Evolutionary conservation across 2,888 invertebrate species (phyloP).

Genomic region (Chymomyza procnemis): DNA sequence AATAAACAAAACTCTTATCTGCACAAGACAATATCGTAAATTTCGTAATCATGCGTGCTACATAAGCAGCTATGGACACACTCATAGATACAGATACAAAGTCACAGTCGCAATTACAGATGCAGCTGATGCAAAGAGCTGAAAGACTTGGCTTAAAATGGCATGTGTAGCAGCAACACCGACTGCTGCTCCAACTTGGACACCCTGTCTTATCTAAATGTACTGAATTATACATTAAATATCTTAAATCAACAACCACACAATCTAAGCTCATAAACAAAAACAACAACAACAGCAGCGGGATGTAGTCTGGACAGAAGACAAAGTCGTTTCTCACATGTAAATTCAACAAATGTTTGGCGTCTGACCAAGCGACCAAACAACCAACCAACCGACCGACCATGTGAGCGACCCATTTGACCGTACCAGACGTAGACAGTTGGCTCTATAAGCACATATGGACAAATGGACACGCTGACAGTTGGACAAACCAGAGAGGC

Average conservation of each 20-base stretch:
- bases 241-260: slow-evolving; percentile 40
- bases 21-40: slow-evolving; percentile 40
- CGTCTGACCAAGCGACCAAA: slow-evolving; percentile 8
- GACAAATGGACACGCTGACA: neutral
- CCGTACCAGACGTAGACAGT: neutral
- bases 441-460: neutral
- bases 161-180: neutral
- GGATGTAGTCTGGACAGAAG: neutral
- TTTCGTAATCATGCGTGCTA: slow-evolving; percentile 17
- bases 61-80: neutral
- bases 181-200: slow-evolving; percentile 12
- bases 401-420: neutral
- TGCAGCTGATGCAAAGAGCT: neutral
- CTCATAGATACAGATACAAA: slow-evolving; percentile 27
- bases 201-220: slow-evolving; percentile 40
- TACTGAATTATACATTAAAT: slow-evolving; percentile 52
- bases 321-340: slow-evolving; percentile 9
- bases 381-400: no score
- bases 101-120: no score
- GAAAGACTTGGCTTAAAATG: neutral
- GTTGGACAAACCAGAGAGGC: neutral
- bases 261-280: slow-evolving; percentile 32
- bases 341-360: slow-evolving; percentile 8
- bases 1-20: slow-evolving; percentile 49
- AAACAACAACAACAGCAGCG: slow-evolving; percentile 17